Evolutionary conservation across 1,140 invertebrate species (phyloP).

Genomic region (Ctenoplectra terminalis): DNA sequence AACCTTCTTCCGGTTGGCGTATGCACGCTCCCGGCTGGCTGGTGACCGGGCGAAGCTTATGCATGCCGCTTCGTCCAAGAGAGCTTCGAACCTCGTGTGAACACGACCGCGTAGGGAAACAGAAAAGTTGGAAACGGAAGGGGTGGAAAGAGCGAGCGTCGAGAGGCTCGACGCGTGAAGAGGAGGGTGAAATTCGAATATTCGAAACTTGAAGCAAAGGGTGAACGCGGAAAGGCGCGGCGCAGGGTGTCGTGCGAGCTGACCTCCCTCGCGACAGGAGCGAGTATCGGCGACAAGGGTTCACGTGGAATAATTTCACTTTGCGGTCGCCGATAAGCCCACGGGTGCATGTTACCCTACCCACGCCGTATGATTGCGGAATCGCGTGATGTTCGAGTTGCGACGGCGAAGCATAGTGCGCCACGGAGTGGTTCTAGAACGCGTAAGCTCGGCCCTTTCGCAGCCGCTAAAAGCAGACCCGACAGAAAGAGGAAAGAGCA

Average conservation of each 20-base stretch:
- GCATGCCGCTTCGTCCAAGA: background rate
- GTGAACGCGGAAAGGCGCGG: background rate
- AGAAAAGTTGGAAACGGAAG: background rate
- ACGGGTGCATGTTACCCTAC: slow-evolving; percentile 77
- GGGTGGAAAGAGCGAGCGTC: background rate
- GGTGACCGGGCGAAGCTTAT: background rate
- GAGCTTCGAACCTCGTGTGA: background rate
- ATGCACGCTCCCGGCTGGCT: background rate
- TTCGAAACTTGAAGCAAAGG: background rate
- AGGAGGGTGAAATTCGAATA: background rate
- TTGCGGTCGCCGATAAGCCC: slow-evolving; percentile 78
- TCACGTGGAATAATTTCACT: slow-evolving; percentile 82
- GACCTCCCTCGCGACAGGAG: slow-evolving; percentile 19
- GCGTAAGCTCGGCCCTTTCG: slow-evolving; percentile 59
- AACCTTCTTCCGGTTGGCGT: slow-evolving; percentile 29
- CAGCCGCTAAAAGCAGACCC: slow-evolving; percentile 54
- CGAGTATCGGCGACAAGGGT: slow-evolving; percentile 71
- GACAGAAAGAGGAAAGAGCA: background rate
- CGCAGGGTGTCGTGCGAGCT: slow-evolving; percentile 18
- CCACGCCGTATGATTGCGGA: slow-evolving; percentile 76
- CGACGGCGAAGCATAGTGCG: background rate
- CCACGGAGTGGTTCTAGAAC: background rate
- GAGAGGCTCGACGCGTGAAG: background rate
- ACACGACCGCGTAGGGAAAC: background rate
- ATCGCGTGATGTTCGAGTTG: slow-evolving; percentile 76